phyloP scores from a whole-genome alignment of 2,888 invertebrate species.

The Tupiocoris notatus region DNA sequence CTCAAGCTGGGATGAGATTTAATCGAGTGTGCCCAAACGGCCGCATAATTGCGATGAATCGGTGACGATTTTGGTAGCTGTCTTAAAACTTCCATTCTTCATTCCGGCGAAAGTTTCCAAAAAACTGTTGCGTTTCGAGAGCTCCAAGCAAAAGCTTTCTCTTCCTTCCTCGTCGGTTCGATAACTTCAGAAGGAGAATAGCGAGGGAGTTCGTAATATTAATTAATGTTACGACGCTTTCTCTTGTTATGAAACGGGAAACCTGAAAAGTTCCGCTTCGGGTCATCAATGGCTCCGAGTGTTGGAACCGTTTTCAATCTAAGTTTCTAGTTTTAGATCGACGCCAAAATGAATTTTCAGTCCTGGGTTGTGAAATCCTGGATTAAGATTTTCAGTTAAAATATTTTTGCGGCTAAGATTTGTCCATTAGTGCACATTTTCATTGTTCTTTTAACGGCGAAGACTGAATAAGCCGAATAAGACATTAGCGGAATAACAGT shows the following conservation, averaged over 20 bases:
- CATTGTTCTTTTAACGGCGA: too few species aligned
- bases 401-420: too few species aligned
- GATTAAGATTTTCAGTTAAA: too few species aligned
- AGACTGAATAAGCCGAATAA: too few species aligned
- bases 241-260: neutral
- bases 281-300: too few species aligned
- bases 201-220: neutral
- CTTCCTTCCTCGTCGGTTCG: too few species aligned
- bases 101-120: neutral
- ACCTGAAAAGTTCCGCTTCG: neutral
- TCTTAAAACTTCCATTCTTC: constrained; percentile 3
- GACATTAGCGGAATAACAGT: too few species aligned
- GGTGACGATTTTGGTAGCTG: neutral
- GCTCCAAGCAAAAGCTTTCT: neutral
- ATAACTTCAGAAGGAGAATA: neutral
- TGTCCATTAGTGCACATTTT: too few species aligned
- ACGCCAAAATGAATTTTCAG: too few species aligned
- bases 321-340: too few species aligned
- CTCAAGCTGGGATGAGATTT: neutral
- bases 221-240: neutral
- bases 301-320: too few species aligned
- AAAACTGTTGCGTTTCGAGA: neutral
- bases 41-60: neutral
- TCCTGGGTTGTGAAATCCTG: too few species aligned
- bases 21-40: neutral